Evolutionary conservation across 2,888 invertebrate genomes (phyloP).

Genomic region (Pristionchus entomophagus): DNA sequence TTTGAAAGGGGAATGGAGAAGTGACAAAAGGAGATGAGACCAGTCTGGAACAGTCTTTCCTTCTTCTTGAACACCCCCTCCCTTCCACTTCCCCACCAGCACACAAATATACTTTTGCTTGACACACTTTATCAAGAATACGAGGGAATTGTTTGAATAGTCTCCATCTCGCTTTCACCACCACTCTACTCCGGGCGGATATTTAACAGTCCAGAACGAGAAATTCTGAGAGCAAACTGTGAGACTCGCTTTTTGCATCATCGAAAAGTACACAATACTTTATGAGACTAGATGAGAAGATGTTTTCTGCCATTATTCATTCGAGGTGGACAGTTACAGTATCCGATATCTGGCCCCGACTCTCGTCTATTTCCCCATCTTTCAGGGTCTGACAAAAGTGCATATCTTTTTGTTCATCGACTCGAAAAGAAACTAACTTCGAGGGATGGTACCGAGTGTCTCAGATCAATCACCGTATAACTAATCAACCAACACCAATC

Average conservation of each 20-base stretch:
- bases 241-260: not conserved
- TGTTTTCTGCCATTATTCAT: not conserved
- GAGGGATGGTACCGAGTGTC: not conserved
- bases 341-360: slow-evolving; percentile 17
- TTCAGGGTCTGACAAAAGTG: not conserved
- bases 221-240: not conserved
- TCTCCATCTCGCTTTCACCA: slow-evolving; percentile 8
- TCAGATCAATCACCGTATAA: not conserved
- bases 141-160: slow-evolving; percentile 11
- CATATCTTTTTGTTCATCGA: not conserved
- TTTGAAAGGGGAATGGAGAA: slow-evolving; percentile 19
- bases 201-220: not conserved
- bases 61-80: not conserved
- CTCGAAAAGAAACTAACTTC: not conserved
- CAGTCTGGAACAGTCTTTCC: not conserved
- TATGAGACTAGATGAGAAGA: not conserved
- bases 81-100: too few species aligned
- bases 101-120: slow-evolving; percentile 47
- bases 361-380: not conserved
- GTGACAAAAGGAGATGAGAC: not conserved
- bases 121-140: slow-evolving; percentile 49
- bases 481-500: not conserved
- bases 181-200: too few species aligned
- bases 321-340: slow-evolving; percentile 43
- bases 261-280: not conserved